Evolutionary conservation across 2,888 invertebrate species (phyloP).

Genomic region (Adineta ricciae): DNA sequence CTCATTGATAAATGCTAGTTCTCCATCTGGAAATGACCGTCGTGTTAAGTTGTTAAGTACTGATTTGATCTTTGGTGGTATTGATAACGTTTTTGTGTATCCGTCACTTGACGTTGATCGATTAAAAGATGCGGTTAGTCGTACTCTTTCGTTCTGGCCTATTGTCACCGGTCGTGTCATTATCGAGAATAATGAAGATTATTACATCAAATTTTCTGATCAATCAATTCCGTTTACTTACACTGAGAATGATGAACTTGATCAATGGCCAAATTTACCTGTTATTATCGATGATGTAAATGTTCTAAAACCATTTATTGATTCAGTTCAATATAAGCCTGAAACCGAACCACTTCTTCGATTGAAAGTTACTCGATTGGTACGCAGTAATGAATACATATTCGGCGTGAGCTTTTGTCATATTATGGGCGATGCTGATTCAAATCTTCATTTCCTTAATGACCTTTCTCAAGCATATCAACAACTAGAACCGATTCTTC

Average conservation of each 20-base stretch:
- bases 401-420: conserved; percentile 1
- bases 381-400: background rate
- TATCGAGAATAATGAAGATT: background rate
- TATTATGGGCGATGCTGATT: background rate
- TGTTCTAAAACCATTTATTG: background rate
- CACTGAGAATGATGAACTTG: background rate
- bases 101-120: background rate
- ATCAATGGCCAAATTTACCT: background rate
- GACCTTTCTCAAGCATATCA: background rate
- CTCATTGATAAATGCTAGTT: background rate
- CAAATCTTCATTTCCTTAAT: background rate
- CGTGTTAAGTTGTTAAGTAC: background rate
- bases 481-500: background rate
- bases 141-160: background rate
- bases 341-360: background rate
- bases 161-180: background rate
- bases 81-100: background rate
- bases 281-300: background rate
- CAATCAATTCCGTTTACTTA: background rate
- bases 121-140: background rate
- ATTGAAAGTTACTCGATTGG: background rate
- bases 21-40: background rate
- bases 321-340: background rate
- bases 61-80: background rate
- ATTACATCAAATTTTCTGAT: background rate